phyloP scores from a whole-genome alignment of 1,140 invertebrate species.

The Solenopsis fugax region DNA sequence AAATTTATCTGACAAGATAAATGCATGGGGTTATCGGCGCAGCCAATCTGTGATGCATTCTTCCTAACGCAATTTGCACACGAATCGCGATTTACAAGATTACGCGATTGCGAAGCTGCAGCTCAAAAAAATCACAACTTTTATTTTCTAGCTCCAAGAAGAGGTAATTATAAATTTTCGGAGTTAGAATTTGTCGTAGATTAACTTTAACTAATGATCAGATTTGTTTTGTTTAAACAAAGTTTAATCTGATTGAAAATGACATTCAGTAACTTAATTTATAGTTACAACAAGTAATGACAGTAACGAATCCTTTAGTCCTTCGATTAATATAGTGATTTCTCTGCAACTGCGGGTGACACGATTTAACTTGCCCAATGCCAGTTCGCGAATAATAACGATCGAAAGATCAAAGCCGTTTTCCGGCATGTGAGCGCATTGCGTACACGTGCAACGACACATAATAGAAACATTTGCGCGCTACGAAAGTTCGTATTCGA shows the following conservation, averaged over 20 bases:
- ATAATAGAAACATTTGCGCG: background rate
- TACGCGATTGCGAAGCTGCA: background rate
- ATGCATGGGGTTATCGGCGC: constrained; percentile 1
- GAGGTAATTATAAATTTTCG: background rate
- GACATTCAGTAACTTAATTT: background rate
- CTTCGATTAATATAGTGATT: constrained; percentile 57
- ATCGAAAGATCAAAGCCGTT: constrained; percentile 66
- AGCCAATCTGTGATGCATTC: constrained; percentile 19
- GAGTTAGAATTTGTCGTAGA: background rate
- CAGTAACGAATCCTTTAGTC: constrained; percentile 29
- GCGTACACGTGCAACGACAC: background rate
- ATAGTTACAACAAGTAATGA: background rate
- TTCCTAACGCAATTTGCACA: constrained; percentile 7
- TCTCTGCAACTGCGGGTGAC: background rate
- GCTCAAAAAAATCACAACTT: background rate
- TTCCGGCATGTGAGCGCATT: constrained; percentile 1
- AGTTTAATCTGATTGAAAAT: background rate
- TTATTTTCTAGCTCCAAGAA: background rate
- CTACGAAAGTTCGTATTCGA: background rate
- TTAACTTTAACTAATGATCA: background rate
- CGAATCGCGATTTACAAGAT: background rate
- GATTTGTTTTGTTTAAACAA: too few relatives aligned
- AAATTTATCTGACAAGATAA: constrained; percentile 45
- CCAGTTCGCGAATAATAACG: background rate
- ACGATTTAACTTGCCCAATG: background rate